Percentiles rank a stretch among this genome's conserved stretches.
phyloP scores from a whole-genome alignment of 1,140 invertebrate species.

The Drosophila mayri region DNA sequence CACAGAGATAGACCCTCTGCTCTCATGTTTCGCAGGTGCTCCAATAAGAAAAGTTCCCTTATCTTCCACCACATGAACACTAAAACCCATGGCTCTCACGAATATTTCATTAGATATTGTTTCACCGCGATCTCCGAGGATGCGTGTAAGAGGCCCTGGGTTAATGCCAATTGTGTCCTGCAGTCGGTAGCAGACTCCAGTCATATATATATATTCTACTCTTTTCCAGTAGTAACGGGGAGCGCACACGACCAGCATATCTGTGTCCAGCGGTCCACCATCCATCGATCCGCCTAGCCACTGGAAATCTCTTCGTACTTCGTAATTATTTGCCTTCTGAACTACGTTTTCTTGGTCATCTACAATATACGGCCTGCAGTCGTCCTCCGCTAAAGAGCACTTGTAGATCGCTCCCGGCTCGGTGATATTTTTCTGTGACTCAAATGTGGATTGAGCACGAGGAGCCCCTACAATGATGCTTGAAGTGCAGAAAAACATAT shows the following conservation, averaged over 20 bases:
- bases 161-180: slow-evolving; percentile 49
- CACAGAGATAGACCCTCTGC: no score
- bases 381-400: slow-evolving; percentile 51
- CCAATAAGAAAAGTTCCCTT: slow-evolving; percentile 86
- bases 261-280: slow-evolving; percentile 64
- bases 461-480: slow-evolving; percentile 81
- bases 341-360: slow-evolving; percentile 54
- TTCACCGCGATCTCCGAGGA: slow-evolving; percentile 36
- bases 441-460: slow-evolving; percentile 74
- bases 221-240: slow-evolving; percentile 59
- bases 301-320: slow-evolving; percentile 62
- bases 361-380: slow-evolving; percentile 69
- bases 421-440: slow-evolving; percentile 63
- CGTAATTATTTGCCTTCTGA: slow-evolving; percentile 34
- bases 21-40: slow-evolving; percentile 84
- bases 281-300: slow-evolving; percentile 83
- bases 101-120: slow-evolving; percentile 52
- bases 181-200: slow-evolving; percentile 85
- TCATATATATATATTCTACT: slow-evolving; percentile 62
- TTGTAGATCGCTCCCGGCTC: slow-evolving; percentile 80
- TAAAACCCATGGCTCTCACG: slow-evolving; percentile 86
- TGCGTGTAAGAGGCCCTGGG: slow-evolving; percentile 51
- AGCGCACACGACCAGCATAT: slow-evolving; percentile 77
- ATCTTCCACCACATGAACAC: slow-evolving; percentile 85
- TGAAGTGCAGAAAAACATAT: background rate